Evolutionary conservation across 2,113 vertebrate species (phyloP).

Genomic region (Pogona vitticeps): DNA sequence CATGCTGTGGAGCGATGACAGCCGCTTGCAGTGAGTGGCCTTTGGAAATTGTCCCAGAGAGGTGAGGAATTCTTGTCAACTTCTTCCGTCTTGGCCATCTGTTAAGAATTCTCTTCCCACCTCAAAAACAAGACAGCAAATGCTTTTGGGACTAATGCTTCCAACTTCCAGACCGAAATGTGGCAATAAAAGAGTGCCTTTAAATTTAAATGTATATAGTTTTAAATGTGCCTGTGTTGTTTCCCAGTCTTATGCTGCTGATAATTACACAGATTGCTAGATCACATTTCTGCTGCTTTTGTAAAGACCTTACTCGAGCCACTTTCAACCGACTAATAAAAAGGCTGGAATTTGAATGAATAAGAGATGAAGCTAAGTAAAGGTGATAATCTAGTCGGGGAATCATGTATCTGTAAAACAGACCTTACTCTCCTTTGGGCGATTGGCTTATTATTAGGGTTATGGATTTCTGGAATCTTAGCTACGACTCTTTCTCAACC

Average conservation of each 20-base stretch:
- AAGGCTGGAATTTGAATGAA: background rate
- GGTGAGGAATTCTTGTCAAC: no score
- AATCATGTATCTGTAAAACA: background rate
- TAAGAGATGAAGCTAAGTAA: background rate
- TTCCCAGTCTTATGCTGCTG: background rate
- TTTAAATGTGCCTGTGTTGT: background rate
- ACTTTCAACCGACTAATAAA: background rate
- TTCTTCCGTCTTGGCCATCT: no score
- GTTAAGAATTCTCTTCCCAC: no score
- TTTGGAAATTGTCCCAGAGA: background rate
- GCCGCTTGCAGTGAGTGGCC: background rate
- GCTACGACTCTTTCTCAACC: background rate
- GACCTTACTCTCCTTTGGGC: background rate
- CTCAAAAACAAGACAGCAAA: no score
- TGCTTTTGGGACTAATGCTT: no score
- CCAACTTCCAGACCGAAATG: no score
- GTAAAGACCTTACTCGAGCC: background rate
- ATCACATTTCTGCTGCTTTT: no score
- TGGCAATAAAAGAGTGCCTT: no score
- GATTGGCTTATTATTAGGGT: background rate
- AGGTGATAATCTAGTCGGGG: background rate
- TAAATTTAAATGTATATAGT: no score
- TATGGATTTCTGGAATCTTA: background rate
- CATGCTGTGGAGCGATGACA: background rate
- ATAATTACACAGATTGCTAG: background rate